A percentile compares a stretch with the other conserved stretches of the same genome.
These are phyloP conservation scores for Bombus terrestris DNA, from an alignment of 1,140 invertebrate genomes.

Conservation along the genomic window DNA sequence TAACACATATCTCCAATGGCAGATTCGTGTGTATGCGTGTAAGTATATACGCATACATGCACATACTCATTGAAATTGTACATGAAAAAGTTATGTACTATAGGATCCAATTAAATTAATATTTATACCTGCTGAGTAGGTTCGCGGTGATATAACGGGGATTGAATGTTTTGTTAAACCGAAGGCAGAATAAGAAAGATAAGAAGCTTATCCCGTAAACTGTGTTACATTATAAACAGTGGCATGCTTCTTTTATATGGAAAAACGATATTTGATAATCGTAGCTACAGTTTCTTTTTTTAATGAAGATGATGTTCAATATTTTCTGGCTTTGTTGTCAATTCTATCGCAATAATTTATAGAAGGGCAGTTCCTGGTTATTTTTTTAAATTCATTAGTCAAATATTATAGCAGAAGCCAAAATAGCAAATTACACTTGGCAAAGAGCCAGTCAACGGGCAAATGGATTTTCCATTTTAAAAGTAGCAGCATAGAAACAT, in stretches of 20 bases:
- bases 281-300: slow-evolving; percentile 51
- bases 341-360: slow-evolving; percentile 58
- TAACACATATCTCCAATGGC: slow-evolving; percentile 73
- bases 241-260: slow-evolving; percentile 49
- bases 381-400: slow-evolving; percentile 57
- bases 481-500: slow-evolving; percentile 64
- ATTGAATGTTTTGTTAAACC: slow-evolving; percentile 51
- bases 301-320: slow-evolving; percentile 48
- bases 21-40: slow-evolving; percentile 46
- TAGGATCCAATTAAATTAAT: slow-evolving; percentile 57
- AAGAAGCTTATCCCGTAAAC: slow-evolving; percentile 40
- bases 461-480: slow-evolving; percentile 61
- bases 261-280: slow-evolving; percentile 52
- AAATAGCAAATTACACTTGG: slow-evolving; percentile 61
- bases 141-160: slow-evolving; percentile 57
- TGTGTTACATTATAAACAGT: slow-evolving; percentile 57
- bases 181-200: background rate
- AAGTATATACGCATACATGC: slow-evolving; percentile 33
- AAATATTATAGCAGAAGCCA: slow-evolving; percentile 61
- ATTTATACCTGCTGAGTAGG: slow-evolving; percentile 67
- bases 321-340: slow-evolving; percentile 56
- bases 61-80: slow-evolving; percentile 63
- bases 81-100: slow-evolving; percentile 62
- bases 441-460: slow-evolving; percentile 29
- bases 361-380: slow-evolving; percentile 56